Percentiles rank a stretch among this genome's conserved stretches.
These are phyloP conservation scores for Esox niger DNA, from an alignment of 2,113 vertebrate species.

Conservation along the genomic window DNA sequence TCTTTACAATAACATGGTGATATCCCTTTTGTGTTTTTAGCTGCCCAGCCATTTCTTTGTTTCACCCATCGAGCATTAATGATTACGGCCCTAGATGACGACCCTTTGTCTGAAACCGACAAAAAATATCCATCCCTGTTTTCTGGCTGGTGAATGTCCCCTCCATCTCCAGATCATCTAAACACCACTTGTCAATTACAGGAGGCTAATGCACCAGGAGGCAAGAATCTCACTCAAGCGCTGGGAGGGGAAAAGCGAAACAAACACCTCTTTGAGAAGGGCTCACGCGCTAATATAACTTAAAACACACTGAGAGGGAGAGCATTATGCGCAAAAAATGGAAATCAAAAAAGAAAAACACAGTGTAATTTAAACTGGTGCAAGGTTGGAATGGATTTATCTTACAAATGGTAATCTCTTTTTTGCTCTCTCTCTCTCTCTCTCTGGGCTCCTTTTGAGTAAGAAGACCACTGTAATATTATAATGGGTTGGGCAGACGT, in stretches of 20 bases:
- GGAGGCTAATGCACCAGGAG: slow-evolving; percentile 55
- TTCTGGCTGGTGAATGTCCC: neutral
- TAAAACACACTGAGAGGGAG: slow-evolving; percentile 63
- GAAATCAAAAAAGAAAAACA: slow-evolving; percentile 57
- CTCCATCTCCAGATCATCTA: slow-evolving; percentile 42
- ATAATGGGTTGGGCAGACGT: neutral
- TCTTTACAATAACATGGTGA: slow-evolving; percentile 68
- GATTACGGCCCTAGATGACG: neutral
- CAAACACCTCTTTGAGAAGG: slow-evolving; percentile 49
- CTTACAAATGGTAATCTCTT: slow-evolving; percentile 43
- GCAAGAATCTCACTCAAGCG: slow-evolving; percentile 50
- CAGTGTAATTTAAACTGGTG: slow-evolving; percentile 59
- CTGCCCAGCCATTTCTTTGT: slow-evolving; percentile 58
- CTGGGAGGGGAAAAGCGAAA: slow-evolving; percentile 10
- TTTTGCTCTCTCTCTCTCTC: slow-evolving; percentile 21
- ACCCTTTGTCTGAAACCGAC: neutral
- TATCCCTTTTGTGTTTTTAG: slow-evolving; percentile 64
- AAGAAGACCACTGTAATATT: neutral
- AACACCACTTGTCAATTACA: slow-evolving; percentile 59
- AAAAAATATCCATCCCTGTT: neutral
- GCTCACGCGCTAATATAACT: slow-evolving; percentile 52
- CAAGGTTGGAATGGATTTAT: slow-evolving; percentile 50
- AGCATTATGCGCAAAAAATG: slow-evolving; percentile 60
- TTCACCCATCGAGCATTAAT: slow-evolving; percentile 44
- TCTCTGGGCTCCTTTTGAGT: slow-evolving; percentile 5